Base-by-base conservation (phyloP, 2,113 vertebrate species). In the Andinoacara biseriatus region DNA sequence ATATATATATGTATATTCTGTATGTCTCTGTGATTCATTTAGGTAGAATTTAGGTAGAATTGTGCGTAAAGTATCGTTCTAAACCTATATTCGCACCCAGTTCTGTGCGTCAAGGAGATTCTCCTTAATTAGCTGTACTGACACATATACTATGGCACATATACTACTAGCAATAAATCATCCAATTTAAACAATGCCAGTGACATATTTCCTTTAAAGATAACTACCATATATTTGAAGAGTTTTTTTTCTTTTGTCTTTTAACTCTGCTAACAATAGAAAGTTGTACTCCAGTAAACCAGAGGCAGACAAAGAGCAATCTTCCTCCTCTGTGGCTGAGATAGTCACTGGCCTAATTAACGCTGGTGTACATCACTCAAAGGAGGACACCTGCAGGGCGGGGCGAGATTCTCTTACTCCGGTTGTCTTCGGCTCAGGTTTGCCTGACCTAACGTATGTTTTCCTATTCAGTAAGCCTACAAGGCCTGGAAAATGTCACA, bases 291-390 rank as follows among this genome's bases (percentile, higher is more conserved):
- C 10, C 38, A 61, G 58, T 15, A 56, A n/a, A 76, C 40, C 31
- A 57, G 29, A 14, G 5, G 33, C 46, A 88, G 62, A 91, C 83
- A 93, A 91, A 91, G 85, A 72, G 18, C 35, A 46, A 13, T 60
- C 54, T 46, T 2, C 15, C 9, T 5, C 38, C 24, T 15, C 5
- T 15, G 22, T 24, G 58, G 3, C 9, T 59, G 78, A 88, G 74
- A 58, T 86, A 74, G 82, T 81, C 76, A 76, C 22, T 85, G 84
- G n/a, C 85, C 84, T 83, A 62, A 90, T 86, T 90, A 91, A 77
- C 20, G 65, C 40, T 13, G 31, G 26, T 57, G 79, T 15, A 79
- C 74, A 69, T 91, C 75, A 78, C 31, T 88, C 80, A 83, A 49
- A 80, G 58, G 57, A 86, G 72, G 69, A 75, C 82, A 91, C 84